A percentile compares a stretch with the other conserved stretches of the same genome.
These are phyloP conservation scores for Aculops lycopersici DNA, from an alignment of 1,140 invertebrate species.

Conservation along the genomic window DNA sequence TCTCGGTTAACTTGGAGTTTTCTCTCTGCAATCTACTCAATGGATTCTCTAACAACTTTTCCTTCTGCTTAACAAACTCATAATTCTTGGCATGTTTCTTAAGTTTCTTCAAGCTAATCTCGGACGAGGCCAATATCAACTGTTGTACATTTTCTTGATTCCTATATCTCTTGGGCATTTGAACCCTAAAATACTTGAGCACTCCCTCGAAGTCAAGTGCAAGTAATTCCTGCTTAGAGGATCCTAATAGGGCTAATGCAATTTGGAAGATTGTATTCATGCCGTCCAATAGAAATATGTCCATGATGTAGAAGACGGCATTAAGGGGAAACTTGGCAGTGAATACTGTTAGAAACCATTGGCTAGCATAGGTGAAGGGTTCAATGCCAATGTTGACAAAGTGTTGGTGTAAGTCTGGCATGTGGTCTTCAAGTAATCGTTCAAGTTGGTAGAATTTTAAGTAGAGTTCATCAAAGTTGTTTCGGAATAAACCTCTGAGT, in stretches of 20 bases:
- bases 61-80: conserved; percentile 20
- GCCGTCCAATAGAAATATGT: conserved; percentile 53
- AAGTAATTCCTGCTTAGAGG: conserved; percentile 64
- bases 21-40: conserved; percentile 23
- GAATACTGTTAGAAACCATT: conserved; percentile 96
- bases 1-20: conserved; percentile 20
- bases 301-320: conserved; percentile 85
- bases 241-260: conserved; percentile 53
- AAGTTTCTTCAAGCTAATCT: conserved; percentile 50
- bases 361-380: conserved; percentile 94
- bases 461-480: conserved; percentile 80
- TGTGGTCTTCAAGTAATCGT: conserved; percentile 56
- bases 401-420: conserved; percentile 57
- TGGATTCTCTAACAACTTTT: conserved; percentile 23
- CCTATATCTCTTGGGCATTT: conserved; percentile 75
- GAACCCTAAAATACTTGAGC: conserved; percentile 65
- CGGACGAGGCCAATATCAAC: conserved; percentile 57
- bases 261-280: conserved; percentile 83
- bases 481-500: conserved; percentile 68
- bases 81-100: conserved; percentile 89
- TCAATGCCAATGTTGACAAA: conserved; percentile 63
- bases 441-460: conserved; percentile 85
- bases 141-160: conserved; percentile 54
- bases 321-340: conserved; percentile 89
- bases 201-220: conserved; percentile 78